A percentile compares a stretch with the other conserved stretches of the same genome.
These are phyloP conservation scores for Tetragonula carbonaria DNA, from an alignment of 2,888 invertebrate species.

Conservation along the genomic window DNA sequence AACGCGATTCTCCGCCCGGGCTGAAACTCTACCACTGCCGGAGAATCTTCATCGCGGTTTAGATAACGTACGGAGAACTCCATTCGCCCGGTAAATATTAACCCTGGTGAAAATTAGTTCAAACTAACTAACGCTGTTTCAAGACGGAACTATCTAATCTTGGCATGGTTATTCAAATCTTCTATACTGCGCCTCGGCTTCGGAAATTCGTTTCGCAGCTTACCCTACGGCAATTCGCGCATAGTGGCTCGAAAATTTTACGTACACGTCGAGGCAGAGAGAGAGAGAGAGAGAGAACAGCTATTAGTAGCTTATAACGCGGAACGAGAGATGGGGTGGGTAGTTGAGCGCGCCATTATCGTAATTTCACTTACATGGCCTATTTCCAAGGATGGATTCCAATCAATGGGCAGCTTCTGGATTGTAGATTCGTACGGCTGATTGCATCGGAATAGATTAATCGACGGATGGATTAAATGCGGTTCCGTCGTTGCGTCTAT, in stretches of 20 bases:
- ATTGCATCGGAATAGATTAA: slow-evolving; percentile 40
- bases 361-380: slow-evolving; percentile 30
- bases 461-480: slow-evolving; percentile 13
- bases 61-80: slow-evolving; percentile 1
- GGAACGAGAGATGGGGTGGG: neutral
- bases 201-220: neutral
- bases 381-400: slow-evolving; percentile 23
- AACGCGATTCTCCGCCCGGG: slow-evolving; percentile 2
- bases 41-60: slow-evolving; percentile 19
- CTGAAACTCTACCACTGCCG: neutral
- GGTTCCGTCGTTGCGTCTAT: neutral
- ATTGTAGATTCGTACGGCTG: slow-evolving; percentile 17
- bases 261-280: neutral
- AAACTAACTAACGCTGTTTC: neutral
- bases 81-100: slow-evolving; percentile 33
- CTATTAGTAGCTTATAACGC: too few relatives aligned
- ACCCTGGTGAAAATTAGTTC: slow-evolving; percentile 30
- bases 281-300: neutral
- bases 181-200: neutral
- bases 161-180: slow-evolving; percentile 10
- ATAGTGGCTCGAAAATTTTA: neutral
- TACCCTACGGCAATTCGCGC: too few relatives aligned
- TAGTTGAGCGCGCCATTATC: neutral
- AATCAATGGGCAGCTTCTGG: neutral
- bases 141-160: neutral